Evolutionary conservation across 2,888 invertebrate genomes (phyloP).

Genomic region (Cheilosia urbana): DNA sequence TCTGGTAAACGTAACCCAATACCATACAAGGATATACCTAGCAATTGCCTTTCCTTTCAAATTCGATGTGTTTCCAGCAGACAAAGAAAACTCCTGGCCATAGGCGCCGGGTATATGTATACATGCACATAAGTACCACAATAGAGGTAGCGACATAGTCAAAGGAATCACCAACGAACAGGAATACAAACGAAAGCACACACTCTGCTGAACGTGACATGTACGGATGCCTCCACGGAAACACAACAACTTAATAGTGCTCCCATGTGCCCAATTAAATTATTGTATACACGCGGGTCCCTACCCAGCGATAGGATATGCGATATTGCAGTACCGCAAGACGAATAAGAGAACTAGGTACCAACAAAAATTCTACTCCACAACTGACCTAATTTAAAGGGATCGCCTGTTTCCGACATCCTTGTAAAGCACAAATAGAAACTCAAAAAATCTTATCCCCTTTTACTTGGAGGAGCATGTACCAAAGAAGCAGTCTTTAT

Average conservation of each 20-base stretch:
- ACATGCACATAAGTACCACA: background rate
- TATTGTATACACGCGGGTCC: slow-evolving; percentile 57
- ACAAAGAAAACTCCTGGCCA: slow-evolving; percentile 2
- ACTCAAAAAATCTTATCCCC: slow-evolving; percentile 7
- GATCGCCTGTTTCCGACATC: slow-evolving; percentile 19
- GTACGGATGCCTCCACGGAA: slow-evolving; percentile 7
- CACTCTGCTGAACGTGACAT: slow-evolving; percentile 62
- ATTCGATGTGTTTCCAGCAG: background rate
- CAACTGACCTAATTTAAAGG: slow-evolving; percentile 43
- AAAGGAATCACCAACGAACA: slow-evolving; percentile 20
- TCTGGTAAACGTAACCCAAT: background rate
- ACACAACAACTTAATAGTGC: slow-evolving; percentile 55
- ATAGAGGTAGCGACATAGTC: slow-evolving; percentile 13
- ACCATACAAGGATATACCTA: background rate
- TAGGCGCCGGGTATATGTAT: background rate
- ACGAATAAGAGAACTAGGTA: background rate
- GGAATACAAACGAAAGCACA: slow-evolving; percentile 1
- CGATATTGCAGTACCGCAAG: background rate
- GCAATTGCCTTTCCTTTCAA: slow-evolving; percentile 10
- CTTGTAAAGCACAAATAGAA: background rate
- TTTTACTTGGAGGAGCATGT: slow-evolving; percentile 7
- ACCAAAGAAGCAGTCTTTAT: slow-evolving; percentile 1
- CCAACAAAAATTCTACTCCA: background rate
- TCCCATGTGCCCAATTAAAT: slow-evolving; percentile 67
- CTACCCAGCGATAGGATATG: background rate